phyloP scores from a whole-genome alignment of 1,140 invertebrate species.

The Sycobia sp. region DNA sequence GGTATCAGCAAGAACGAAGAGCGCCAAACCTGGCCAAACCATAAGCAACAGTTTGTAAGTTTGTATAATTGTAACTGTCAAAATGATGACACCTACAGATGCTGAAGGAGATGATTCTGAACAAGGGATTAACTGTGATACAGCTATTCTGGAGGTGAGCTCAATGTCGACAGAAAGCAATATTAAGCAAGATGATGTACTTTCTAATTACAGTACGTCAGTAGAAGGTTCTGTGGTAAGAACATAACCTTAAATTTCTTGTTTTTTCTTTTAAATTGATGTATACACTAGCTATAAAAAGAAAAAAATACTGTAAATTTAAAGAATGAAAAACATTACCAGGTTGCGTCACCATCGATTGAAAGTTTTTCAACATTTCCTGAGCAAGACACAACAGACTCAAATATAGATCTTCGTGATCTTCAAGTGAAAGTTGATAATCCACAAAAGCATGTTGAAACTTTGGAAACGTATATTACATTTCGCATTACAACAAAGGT shows the following conservation, averaged over 20 bases:
- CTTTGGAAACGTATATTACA: slow-evolving; percentile 77
- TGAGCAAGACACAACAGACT: slow-evolving; percentile 64
- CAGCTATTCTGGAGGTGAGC: slow-evolving; percentile 54
- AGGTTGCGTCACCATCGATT: slow-evolving; percentile 67
- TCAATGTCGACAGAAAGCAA: slow-evolving; percentile 48
- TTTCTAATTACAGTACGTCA: slow-evolving; percentile 58
- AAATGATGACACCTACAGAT: slow-evolving; percentile 55
- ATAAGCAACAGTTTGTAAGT: slow-evolving; percentile 30
- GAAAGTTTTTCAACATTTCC: slow-evolving; percentile 69
- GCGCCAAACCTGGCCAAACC: no score
- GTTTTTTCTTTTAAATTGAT: neutral
- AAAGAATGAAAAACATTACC: slow-evolving; percentile 27
- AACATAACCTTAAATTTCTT: slow-evolving; percentile 19
- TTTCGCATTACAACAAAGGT: slow-evolving; percentile 74
- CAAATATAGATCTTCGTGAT: slow-evolving; percentile 65
- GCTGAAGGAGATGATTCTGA: slow-evolving; percentile 44
- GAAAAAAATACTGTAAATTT: slow-evolving; percentile 8
- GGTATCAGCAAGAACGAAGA: no score
- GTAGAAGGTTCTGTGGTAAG: slow-evolving; percentile 59
- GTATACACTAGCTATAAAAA: neutral
- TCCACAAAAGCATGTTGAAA: slow-evolving; percentile 79
- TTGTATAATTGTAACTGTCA: slow-evolving; percentile 19
- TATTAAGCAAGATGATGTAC: slow-evolving; percentile 52
- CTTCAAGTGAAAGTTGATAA: slow-evolving; percentile 75
- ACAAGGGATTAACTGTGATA: slow-evolving; percentile 38